Evolutionary conservation across 1,140 invertebrate genomes (phyloP), one percentile per base, ranked within the genome.

Genomic region (Philotrypesis tridentata): DNA sequence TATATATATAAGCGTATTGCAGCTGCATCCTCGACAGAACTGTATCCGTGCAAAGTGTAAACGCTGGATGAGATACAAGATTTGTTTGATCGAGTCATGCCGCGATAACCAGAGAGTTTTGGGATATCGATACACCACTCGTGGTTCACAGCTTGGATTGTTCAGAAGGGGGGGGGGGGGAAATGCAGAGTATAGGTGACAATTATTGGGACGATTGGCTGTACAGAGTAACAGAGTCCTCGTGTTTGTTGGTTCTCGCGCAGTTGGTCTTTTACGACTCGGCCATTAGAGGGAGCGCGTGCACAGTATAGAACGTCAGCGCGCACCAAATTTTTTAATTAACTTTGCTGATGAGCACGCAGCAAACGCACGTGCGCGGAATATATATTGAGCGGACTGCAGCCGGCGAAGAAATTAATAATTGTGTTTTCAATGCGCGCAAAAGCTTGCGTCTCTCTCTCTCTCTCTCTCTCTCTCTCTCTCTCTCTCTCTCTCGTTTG

Each of bases 51-150:
- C n/a, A n/a, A n/a, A n/a, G 25, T 65, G 61, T 65, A 65, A 29
- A 65, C 25, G 31, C n/a, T n/a, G n/a, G n/a, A n/a, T n/a, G n/a
- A n/a, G 27, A 63, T 29, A 31, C 63, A 75, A 68, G 72, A 81
- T 81, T 81, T 81, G 72, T 80, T 80, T 75, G 79, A 75, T 72
- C 79, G 61, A 80, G n/a, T n/a, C 65, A 21, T 63, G 4, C 60
- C 29, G 27, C 27, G 17, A 43, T 43, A 43, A 43, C 40, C 17
- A n/a, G 48, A n/a, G 21, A 55, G 48, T 43, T 4, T 1, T 6
- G 48, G 6, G 48, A n/a, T 21, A 70, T 21, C 67, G 5, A 29
- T 48, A 72, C 48, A 11, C 1, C 48, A 21, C 17, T n/a, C 21
- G 48, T 55, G 17, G 17, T 55, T 55, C 40, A 14, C 40, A 55